These are phyloP conservation scores for Spisula solida DNA, from an alignment of 2,888 invertebrate species.

Conservation along the genomic window DNA sequence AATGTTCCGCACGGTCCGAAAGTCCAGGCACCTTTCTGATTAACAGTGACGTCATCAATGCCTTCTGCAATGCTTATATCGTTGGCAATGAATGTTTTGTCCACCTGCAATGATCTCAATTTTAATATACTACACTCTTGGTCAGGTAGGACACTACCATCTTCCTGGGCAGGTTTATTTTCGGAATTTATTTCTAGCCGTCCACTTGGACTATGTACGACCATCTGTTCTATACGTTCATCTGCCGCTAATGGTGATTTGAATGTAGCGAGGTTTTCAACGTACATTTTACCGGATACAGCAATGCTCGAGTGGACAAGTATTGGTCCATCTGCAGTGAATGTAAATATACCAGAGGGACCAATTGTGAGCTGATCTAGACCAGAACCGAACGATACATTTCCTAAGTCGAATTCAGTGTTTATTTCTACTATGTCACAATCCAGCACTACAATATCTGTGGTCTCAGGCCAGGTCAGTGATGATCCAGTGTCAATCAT, in stretches of 20 bases:
- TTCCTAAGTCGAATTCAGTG: slow-evolving; percentile 69
- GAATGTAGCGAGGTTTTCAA: slow-evolving; percentile 71
- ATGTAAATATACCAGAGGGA: slow-evolving; percentile 64
- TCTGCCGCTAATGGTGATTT: slow-evolving; percentile 63
- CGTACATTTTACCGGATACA: slow-evolving; percentile 69
- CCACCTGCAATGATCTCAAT: slow-evolving; percentile 65
- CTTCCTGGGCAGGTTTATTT: slow-evolving; percentile 37
- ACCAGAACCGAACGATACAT: slow-evolving; percentile 68
- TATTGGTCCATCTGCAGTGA: slow-evolving; percentile 70
- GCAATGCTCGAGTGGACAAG: slow-evolving; percentile 60
- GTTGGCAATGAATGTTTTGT: slow-evolving; percentile 66
- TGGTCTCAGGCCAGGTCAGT: slow-evolving; percentile 65
- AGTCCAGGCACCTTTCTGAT: slow-evolving; percentile 67
- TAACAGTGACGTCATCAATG: slow-evolving; percentile 66
- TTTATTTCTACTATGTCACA: slow-evolving; percentile 74
- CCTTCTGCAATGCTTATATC: slow-evolving; percentile 61
- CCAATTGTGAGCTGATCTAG: slow-evolving; percentile 67
- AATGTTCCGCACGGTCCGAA: slow-evolving; percentile 69
- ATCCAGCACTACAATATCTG: slow-evolving; percentile 68
- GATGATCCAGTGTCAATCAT: slow-evolving; percentile 58
- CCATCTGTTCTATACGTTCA: slow-evolving; percentile 61
- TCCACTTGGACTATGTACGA: slow-evolving; percentile 66
- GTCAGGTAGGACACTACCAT: slow-evolving; percentile 29
- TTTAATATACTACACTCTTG: slow-evolving; percentile 66
- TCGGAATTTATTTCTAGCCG: slow-evolving; percentile 57